Percentiles rank a stretch among this genome's conserved stretches.
Evolutionary conservation across 2,888 invertebrate species (phyloP).

Genomic region (Ephialtes manifestator): DNA sequence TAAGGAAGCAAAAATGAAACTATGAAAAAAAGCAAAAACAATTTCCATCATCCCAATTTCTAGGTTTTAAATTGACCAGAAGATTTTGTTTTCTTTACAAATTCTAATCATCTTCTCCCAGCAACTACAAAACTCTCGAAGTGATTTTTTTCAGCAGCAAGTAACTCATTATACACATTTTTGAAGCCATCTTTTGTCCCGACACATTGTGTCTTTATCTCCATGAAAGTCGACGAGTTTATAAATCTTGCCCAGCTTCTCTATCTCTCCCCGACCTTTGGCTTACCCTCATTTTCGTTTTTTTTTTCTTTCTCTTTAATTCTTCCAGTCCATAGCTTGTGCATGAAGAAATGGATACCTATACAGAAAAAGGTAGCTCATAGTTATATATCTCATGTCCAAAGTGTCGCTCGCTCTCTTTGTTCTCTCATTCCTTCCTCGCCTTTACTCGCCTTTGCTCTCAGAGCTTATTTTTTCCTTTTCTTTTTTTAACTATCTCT

Average conservation of each 20-base stretch:
- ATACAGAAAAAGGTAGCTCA: not conserved
- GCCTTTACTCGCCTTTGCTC: conserved; percentile 44
- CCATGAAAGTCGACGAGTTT: conserved; percentile 4
- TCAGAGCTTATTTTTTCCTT: conserved; percentile 27
- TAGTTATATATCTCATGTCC: conserved; percentile 30
- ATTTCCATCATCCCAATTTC: not conserved
- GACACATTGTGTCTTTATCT: not conserved
- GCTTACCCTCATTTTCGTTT: too few relatives aligned
- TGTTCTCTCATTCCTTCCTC: conserved; percentile 37
- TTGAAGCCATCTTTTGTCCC: not conserved
- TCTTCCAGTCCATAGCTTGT: not conserved
- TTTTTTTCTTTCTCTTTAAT: conserved; percentile 21
- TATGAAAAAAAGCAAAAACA: not conserved
- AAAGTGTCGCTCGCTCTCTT: conserved; percentile 43
- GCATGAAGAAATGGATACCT: not conserved
- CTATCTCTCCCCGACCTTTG: conserved; percentile 8
- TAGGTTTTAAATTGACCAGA: too few relatives aligned
- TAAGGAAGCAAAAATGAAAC: not conserved
- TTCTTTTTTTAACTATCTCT: conserved; percentile 11
- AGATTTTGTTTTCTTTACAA: not conserved
- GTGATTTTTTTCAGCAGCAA: not conserved
- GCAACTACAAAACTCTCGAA: not conserved
- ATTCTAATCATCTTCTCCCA: not conserved
- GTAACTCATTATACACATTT: not conserved
- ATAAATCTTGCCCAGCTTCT: not conserved